phyloP scores from a whole-genome alignment of 2,113 vertebrate species.

The Corythornis madagascariensis region DNA sequence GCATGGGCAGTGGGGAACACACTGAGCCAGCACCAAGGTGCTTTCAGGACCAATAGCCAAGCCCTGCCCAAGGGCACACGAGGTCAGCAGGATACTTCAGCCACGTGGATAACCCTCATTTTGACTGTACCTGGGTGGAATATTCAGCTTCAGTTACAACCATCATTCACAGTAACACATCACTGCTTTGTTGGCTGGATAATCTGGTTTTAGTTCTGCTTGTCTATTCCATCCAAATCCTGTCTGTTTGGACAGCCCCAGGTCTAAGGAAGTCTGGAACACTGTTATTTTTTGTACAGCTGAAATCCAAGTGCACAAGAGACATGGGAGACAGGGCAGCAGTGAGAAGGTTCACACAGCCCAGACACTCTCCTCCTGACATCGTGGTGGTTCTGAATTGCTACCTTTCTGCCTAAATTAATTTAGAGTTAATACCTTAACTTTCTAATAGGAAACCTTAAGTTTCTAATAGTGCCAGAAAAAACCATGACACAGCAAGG shows the following conservation, averaged over 20 bases:
- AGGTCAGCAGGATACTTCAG: background rate
- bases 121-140: background rate
- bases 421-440: no score
- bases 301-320: background rate
- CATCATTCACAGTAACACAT: background rate
- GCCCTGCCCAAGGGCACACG: accelerated
- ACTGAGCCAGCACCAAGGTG: background rate
- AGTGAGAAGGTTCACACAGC: background rate
- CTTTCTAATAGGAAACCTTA: no score
- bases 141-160: background rate
- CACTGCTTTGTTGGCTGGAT: background rate
- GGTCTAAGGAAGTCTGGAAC: background rate
- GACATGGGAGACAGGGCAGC: background rate
- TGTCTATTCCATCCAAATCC: background rate
- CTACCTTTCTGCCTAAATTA: background rate
- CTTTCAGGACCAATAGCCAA: background rate
- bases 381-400: background rate
- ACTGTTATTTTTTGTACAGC: background rate
- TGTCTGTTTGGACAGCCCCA: background rate
- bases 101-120: background rate
- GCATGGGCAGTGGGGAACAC: background rate
- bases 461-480: background rate
- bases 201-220: background rate
- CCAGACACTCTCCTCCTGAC: background rate
- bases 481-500: background rate